Evolutionary conservation across 2,888 invertebrate species (phyloP).

Genomic region (Campoplex nolae): DNA sequence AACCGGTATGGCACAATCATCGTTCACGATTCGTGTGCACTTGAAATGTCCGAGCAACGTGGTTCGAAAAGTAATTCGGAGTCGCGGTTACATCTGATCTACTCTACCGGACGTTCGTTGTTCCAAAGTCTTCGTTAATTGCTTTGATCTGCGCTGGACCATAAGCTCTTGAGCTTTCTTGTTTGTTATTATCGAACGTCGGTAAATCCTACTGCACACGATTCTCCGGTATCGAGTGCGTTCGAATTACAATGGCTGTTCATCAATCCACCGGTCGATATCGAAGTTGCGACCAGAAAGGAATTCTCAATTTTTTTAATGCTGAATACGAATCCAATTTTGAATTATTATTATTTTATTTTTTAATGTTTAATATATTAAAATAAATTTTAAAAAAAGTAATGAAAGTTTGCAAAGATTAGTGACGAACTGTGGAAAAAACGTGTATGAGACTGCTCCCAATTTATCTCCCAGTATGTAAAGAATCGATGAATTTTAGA

Average conservation of each 20-base stretch:
- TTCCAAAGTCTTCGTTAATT: constrained; percentile 41
- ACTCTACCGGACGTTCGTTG: constrained; percentile 14
- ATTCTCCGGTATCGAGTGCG: neutral
- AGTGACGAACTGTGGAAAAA: too few relatives aligned
- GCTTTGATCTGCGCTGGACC: constrained; percentile 15
- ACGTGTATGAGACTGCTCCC: too few relatives aligned
- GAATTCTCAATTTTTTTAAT: too few relatives aligned
- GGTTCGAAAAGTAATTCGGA: constrained; percentile 32
- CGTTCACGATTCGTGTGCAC: neutral
- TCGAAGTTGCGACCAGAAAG: neutral
- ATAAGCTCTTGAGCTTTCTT: constrained; percentile 22
- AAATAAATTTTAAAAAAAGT: too few relatives aligned
- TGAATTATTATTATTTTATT: too few relatives aligned
- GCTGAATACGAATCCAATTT: too few relatives aligned
- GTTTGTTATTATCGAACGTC: constrained; percentile 1
- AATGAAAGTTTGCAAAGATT: too few relatives aligned
- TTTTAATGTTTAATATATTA: too few relatives aligned
- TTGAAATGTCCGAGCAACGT: constrained; percentile 12
- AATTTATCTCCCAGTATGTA: too few relatives aligned
- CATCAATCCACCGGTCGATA: neutral
- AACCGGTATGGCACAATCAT: neutral
- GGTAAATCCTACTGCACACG: constrained; percentile 7
- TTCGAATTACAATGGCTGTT: neutral
- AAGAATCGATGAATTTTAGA: too few relatives aligned
- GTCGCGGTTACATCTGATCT: constrained; percentile 19